Evolutionary conservation across 2,888 invertebrate species (phyloP).

Genomic region (Gymnosoma rotundatum): DNA sequence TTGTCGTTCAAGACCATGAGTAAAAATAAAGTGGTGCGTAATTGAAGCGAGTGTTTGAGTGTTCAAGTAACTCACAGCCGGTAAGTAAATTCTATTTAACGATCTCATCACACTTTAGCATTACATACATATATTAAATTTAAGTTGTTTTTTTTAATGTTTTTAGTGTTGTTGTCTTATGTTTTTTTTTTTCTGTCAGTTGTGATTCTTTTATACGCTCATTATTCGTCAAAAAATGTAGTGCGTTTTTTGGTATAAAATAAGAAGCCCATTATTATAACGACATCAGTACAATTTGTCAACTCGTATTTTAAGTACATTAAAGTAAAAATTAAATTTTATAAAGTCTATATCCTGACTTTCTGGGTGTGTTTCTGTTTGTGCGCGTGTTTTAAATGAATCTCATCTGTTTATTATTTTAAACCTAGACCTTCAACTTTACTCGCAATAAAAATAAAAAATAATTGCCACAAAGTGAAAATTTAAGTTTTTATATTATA

Average conservation of each 20-base stretch:
- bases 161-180: constrained; percentile 26
- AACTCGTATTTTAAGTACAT: constrained; percentile 53
- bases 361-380: not conserved
- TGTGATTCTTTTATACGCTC: constrained; percentile 47
- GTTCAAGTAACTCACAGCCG: constrained; percentile 16
- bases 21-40: constrained; percentile 18
- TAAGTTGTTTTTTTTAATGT: constrained; percentile 16
- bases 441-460: constrained; percentile 24
- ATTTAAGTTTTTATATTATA: constrained; percentile 53
- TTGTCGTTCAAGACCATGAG: not conserved
- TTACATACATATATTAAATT: constrained; percentile 12
- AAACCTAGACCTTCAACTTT: constrained; percentile 28
- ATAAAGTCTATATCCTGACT: constrained; percentile 14
- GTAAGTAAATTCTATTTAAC: constrained; percentile 22
- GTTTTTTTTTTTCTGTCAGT: constrained; percentile 19
- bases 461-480: constrained; percentile 58
- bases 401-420: constrained; percentile 7
- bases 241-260: constrained; percentile 62
- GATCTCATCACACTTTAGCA: not conserved
- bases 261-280: constrained; percentile 50
- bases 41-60: constrained; percentile 19
- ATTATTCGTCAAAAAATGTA: constrained; percentile 47
- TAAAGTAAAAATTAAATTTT: not conserved
- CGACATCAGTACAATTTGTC: constrained; percentile 64
- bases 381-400: not conserved